Evolutionary conservation across 1,140 invertebrate genomes (phyloP).

Genomic region (Brachionus sp.): DNA sequence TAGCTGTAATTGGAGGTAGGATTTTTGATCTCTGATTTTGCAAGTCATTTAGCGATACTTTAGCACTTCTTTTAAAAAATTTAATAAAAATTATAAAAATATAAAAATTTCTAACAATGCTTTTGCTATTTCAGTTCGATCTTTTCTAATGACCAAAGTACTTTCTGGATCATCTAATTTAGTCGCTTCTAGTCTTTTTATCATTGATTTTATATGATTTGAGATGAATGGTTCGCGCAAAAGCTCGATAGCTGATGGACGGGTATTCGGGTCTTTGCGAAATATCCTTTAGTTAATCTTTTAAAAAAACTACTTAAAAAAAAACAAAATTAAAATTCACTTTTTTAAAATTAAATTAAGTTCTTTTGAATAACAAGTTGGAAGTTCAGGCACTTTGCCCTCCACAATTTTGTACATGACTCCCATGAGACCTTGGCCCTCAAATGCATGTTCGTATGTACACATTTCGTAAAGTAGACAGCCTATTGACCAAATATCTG

Average conservation of each 20-base stretch:
- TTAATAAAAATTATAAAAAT: background rate
- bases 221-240: conserved; percentile 52
- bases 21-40: background rate
- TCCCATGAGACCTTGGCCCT: conserved; percentile 56
- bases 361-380: conserved; percentile 53
- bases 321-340: conserved; percentile 50
- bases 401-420: conserved; percentile 61
- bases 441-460: conserved; percentile 56
- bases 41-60: background rate
- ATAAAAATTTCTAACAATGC: conserved; percentile 1
- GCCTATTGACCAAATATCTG: conserved; percentile 59
- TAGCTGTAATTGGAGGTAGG: background rate
- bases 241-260: conserved; percentile 56
- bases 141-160: background rate
- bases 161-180: background rate
- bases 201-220: conserved; percentile 32
- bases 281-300: conserved; percentile 49
- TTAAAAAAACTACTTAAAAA: background rate
- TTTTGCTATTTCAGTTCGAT: conserved; percentile 32
- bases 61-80: background rate
- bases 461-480: conserved; percentile 59
- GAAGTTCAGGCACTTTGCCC: conserved; percentile 54
- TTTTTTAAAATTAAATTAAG: conserved; percentile 54
- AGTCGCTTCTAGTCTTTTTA: conserved; percentile 37
- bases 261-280: conserved; percentile 54